Percentiles rank a stretch among this genome's conserved stretches.
These are phyloP conservation scores for Lagorchestes hirsutus DNA, from an alignment of 2,797 vertebrate genomes.

Conservation along the genomic window DNA sequence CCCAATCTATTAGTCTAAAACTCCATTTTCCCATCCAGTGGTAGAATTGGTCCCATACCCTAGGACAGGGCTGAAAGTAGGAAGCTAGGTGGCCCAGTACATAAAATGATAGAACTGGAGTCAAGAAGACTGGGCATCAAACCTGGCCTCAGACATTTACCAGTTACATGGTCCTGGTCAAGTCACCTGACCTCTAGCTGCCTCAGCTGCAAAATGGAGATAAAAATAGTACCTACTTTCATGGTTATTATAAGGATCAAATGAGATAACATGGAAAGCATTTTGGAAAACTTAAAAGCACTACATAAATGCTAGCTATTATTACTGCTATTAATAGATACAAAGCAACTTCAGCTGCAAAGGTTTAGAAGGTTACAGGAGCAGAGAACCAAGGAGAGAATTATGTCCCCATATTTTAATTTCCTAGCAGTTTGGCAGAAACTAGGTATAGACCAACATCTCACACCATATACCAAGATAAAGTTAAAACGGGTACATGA, in stretches of 20 bases:
- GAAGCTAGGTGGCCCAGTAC: neutral
- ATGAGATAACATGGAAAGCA: neutral
- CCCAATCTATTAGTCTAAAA: neutral
- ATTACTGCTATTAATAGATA: neutral
- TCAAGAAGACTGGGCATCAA: neutral
- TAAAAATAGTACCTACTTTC: neutral
- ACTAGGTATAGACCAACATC: neutral
- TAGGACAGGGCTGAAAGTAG: neutral
- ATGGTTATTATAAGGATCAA: neutral
- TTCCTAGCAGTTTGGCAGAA: neutral
- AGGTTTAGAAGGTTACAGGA: neutral
- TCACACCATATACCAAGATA: neutral
- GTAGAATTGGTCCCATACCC: neutral
- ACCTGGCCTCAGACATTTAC: neutral
- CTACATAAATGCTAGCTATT: neutral
- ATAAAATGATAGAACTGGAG: neutral
- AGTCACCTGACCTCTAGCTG: neutral
- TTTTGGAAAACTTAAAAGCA: neutral
- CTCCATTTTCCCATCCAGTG: neutral
- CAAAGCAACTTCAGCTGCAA: neutral
- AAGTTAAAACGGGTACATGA: neutral
- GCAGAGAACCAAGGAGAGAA: neutral
- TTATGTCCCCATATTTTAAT: neutral
- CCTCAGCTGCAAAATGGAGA: neutral
- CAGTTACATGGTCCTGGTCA: neutral